Base-by-base conservation (phyloP, 2,113 vertebrate genomes). In the Baryphthengus martii region DNA sequence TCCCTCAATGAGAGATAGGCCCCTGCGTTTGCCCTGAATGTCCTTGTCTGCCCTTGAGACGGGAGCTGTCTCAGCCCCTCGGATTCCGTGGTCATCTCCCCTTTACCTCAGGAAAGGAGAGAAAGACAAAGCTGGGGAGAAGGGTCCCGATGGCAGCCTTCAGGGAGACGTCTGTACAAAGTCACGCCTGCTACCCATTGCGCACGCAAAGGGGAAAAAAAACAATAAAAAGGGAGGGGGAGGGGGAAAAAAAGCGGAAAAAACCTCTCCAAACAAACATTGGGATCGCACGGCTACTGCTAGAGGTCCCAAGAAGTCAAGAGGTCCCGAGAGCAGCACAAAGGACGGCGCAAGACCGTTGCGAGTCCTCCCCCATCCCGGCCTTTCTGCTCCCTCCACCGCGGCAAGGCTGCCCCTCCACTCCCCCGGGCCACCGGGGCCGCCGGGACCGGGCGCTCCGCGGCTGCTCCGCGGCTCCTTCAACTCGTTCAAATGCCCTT, bases 241-340 rank as follows among this genome's bases (percentile, higher is more conserved):
- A 3, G 0, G 2, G 18, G 17, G 19, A 39, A 21, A 56, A 37
- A 49, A 53, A 6, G 49, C 31, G 53, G 78, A 95, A 98, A 44
- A 97, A 94, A 93, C 74, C 61, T 89, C 85, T 95, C 91, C 97
- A 98, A 98, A 98, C 96, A 98, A 98, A 98, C 97, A 97, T 78
- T 45, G 42, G 72, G 91, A 94, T 94, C 91, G 85, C 80, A 92
- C 56, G 88, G 96, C 95, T 97, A 96, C 89, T 91, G 96, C 97
- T 96, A 96, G 93, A 93, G 93, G 96, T 95, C 93, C 85, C 28
- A 53, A 70, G 63, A 95, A 95, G 95, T 84, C 89, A 70, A 61
- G 92, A 96, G 96, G 92, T 96, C 95, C 73, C 59, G 73, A 72
- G 93, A 96, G 89, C 70, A 75, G 61, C 84, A 75, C 87, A 96